A percentile compares a stretch with the other conserved stretches of the same genome.
Conservation (phyloP, 2,797 vertebrate species). For the Fistularia commersonii region DNA sequence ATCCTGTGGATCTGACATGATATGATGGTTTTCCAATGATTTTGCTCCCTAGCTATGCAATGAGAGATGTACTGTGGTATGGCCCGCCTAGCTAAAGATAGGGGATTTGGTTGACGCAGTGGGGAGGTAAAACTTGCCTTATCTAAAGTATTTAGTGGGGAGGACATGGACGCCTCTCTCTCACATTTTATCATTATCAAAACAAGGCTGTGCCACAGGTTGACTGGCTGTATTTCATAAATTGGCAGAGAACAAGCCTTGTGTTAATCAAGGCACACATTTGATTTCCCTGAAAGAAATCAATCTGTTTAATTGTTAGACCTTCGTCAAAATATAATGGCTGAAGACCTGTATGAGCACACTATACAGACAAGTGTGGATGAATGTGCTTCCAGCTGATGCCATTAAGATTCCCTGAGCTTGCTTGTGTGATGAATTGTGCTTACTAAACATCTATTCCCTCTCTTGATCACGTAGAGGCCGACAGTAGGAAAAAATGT, state of each 20-base stretch:
- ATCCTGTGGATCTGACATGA: conserved; percentile 49
- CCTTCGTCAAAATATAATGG: conserved; percentile 69
- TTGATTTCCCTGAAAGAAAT: conserved; percentile 63
- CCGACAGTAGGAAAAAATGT: no score
- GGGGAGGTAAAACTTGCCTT: conserved; percentile 59
- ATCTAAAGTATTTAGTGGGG: conserved; percentile 72
- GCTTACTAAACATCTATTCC: no score
- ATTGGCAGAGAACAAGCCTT: conserved; percentile 47
- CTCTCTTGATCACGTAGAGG: no score
- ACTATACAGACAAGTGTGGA: no score
- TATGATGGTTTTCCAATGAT: conserved; percentile 55
- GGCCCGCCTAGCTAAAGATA: conserved; percentile 59
- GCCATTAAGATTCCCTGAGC: no score
- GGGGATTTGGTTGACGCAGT: conserved; percentile 35
- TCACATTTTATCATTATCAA: conserved; percentile 73
- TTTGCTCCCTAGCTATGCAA: conserved; percentile 48
- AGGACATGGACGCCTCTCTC: conserved; percentile 64
- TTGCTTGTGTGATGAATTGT: no score
- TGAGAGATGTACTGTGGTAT: conserved; percentile 61
- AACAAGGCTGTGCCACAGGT: conserved; percentile 59
- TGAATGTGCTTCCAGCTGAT: no score
- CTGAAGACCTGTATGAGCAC: conserved; percentile 47
- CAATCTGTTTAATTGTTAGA: conserved; percentile 67
- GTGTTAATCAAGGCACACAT: conserved; percentile 53
- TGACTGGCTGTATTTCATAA: conserved; percentile 62